Percentiles rank a stretch among this genome's conserved stretches.
Evolutionary conservation across 2,888 invertebrate species (phyloP).

Genomic region (Cryptus viduatorius): DNA sequence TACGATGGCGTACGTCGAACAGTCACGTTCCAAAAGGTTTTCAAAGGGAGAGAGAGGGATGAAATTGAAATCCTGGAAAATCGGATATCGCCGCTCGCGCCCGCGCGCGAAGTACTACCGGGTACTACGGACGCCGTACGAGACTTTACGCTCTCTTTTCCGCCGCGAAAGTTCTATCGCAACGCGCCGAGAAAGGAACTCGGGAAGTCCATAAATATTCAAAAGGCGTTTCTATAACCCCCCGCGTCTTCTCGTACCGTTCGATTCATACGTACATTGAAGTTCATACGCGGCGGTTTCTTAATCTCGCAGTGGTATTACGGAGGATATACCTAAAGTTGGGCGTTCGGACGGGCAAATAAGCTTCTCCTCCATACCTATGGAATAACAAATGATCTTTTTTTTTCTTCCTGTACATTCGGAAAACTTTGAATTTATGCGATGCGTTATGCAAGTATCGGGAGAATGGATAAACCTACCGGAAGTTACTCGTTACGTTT

Average conservation of each 20-base stretch:
- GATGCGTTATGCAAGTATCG: neutral
- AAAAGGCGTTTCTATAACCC: slow-evolving; percentile 64
- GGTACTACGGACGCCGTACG: neutral
- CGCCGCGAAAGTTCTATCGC: neutral
- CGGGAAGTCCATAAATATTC: slow-evolving; percentile 67
- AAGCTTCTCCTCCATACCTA: neutral
- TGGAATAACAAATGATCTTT: neutral
- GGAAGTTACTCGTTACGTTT: neutral
- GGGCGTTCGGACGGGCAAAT: neutral
- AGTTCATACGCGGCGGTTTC: slow-evolving; percentile 17
- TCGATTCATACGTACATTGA: neutral
- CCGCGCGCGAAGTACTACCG: neutral
- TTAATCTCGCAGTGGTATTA: slow-evolving; percentile 9
- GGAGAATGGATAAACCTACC: neutral
- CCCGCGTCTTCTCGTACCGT: slow-evolving; percentile 10
- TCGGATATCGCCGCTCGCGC: slow-evolving; percentile 42
- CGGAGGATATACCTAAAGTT: slow-evolving; percentile 21
- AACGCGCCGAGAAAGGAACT: neutral
- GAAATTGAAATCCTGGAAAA: slow-evolving; percentile 63
- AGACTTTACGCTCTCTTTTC: slow-evolving; percentile 2
- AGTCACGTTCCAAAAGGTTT: slow-evolving; percentile 50
- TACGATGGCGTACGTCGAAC: neutral
- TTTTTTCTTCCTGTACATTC: neutral
- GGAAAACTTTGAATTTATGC: neutral
- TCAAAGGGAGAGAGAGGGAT: slow-evolving; percentile 21